Evolutionary conservation across 2,113 vertebrate species (phyloP), one percentile per base, ranked within the genome.

Genomic region (Microcebus murinus): DNA sequence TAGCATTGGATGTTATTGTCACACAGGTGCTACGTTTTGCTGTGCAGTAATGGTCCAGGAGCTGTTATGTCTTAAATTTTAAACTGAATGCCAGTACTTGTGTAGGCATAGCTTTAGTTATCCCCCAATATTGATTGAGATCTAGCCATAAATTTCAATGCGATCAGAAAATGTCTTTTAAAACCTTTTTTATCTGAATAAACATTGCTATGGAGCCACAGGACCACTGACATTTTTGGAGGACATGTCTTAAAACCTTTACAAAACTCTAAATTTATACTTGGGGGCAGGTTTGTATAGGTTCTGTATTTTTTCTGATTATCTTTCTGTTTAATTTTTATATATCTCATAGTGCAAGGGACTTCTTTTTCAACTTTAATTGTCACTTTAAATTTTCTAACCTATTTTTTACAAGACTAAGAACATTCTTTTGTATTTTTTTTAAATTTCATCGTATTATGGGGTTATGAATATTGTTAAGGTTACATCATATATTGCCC

Each of bases 11-110:
- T 68, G 74, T 42, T 39, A 18, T 81, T 81, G 45, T 34, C 36
- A 45, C 55, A 57, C 55, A 57, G 55, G 55, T 3, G 63, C 36
- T 92, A 55, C 31, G 36, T 70, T 83, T 92, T 88, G 9, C 25
- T 79, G 84, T 48, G 63, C 45, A 84, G 8, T 55, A 34, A 57
- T 57, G 55, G 88, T 25, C 52, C 36, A 81, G 61, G 31, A 39
- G 25, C 8, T 77, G 73, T 88, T 81, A n/a, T 50, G n/a, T 79
- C 48, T 95, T 81, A 87, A 87, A 39, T 81, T 92, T 88, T 45
- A 92, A 45, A 36, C 63, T 31, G 65, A 83, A 89, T 65, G 52
- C 63, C 92, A 84, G 25, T 17, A 82, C 14, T 88, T 94, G 31
- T 48, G 5, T 68, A 57, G 70, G 42, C 61, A 88, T 71, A 63